These are phyloP conservation scores for Diabrotica undecimpunctata DNA, from an alignment of 1,140 invertebrate genomes.

Conservation along the genomic window DNA sequence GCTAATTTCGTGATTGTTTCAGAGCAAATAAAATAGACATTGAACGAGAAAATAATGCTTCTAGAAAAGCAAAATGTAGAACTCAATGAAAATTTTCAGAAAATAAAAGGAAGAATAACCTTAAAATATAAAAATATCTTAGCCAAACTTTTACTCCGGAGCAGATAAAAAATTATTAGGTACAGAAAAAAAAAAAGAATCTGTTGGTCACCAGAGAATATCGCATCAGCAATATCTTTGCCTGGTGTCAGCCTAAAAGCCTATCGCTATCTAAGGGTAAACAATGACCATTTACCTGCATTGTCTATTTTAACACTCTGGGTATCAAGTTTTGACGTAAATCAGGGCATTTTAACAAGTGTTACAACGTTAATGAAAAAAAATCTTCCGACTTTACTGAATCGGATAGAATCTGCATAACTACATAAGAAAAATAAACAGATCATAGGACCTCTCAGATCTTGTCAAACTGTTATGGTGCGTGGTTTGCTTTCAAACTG, in stretches of 20 bases:
- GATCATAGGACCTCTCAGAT: slow-evolving; percentile 17
- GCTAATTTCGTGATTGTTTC: too few relatives aligned
- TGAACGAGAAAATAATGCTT: not conserved
- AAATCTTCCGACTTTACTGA: slow-evolving; percentile 5
- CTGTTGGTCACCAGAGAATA: not conserved
- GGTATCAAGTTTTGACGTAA: slow-evolving; percentile 11
- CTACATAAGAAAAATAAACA: slow-evolving; percentile 16
- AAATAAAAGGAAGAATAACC: not conserved
- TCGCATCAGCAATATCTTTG: not conserved
- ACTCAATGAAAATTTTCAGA: not conserved
- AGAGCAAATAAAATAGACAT: not conserved
- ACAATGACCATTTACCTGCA: slow-evolving; percentile 23
- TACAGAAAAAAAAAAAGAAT: not conserved
- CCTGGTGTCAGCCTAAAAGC: not conserved
- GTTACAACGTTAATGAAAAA: slow-evolving; percentile 20
- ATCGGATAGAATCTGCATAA: slow-evolving; percentile 18
- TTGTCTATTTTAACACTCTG: slow-evolving; percentile 24
- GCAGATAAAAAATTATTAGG: not conserved
- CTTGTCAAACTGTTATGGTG: slow-evolving; percentile 21
- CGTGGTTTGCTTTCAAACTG: slow-evolving; percentile 30
- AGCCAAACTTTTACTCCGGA: not conserved
- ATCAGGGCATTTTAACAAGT: slow-evolving; percentile 14
- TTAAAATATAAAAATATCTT: not conserved
- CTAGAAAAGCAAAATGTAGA: not conserved
- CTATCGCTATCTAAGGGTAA: slow-evolving; percentile 19